Conservation (phyloP, 2,113 vertebrate genomes). For the Atrichornis clamosus region DNA sequence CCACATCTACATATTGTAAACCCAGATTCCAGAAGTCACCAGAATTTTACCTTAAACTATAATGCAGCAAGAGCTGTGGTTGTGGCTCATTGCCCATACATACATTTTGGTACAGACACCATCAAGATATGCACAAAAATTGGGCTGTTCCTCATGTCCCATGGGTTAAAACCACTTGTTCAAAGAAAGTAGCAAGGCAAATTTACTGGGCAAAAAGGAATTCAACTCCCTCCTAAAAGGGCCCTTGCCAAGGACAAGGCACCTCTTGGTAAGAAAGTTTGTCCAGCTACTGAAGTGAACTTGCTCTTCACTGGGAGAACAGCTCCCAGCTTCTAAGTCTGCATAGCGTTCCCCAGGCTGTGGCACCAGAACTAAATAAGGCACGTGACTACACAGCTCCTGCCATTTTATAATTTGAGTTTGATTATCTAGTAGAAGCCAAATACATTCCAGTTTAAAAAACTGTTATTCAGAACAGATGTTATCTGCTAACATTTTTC, state of each 20-base stretch:
- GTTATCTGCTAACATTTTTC: background rate
- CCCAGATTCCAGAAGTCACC: background rate
- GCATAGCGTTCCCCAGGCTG: rapidly evolving
- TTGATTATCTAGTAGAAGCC: background rate
- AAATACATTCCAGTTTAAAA: background rate
- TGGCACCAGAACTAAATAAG: background rate
- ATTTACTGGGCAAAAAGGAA: background rate
- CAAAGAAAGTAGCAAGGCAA: background rate
- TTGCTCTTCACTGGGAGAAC: background rate
- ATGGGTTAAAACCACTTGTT: background rate
- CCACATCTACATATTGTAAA: background rate
- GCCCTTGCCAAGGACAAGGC: background rate
- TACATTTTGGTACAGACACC: background rate
- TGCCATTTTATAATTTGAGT: background rate
- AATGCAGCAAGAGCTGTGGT: background rate
- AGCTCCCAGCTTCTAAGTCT: background rate
- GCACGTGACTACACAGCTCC: background rate
- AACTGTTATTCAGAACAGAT: background rate
- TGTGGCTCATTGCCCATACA: background rate
- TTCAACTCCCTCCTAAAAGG: background rate
- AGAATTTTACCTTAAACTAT: background rate
- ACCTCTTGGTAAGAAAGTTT: background rate
- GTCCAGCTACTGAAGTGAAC: background rate
- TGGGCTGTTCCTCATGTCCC: background rate
- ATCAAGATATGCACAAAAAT: background rate